phyloP scores from a whole-genome alignment of 1,140 invertebrate species.

The Thalassaphorura encarpata region DNA sequence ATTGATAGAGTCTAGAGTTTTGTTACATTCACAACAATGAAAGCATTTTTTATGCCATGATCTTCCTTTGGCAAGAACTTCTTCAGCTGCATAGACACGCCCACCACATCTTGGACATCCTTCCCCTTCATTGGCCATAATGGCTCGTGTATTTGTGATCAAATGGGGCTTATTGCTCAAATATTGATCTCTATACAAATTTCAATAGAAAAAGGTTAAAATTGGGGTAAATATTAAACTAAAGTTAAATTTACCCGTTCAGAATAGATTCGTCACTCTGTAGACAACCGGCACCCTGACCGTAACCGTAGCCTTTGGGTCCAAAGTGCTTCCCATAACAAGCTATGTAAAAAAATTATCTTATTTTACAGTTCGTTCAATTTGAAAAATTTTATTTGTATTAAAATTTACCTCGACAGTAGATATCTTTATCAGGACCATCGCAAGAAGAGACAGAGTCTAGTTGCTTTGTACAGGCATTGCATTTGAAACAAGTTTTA shows the following conservation, averaged over 20 bases:
- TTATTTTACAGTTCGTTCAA: no score
- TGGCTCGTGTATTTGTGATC: slow-evolving; percentile 60
- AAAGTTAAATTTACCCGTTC: slow-evolving; percentile 48
- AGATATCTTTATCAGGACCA: slow-evolving; percentile 82
- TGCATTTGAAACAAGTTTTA: slow-evolving; percentile 81
- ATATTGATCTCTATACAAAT: slow-evolving; percentile 25
- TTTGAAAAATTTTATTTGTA: no score
- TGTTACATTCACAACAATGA: slow-evolving; percentile 88
- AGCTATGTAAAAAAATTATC: slow-evolving; percentile 46
- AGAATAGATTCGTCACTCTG: slow-evolving; percentile 66
- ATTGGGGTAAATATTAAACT: not conserved
- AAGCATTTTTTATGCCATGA: slow-evolving; percentile 30
- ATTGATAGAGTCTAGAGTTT: slow-evolving; percentile 83
- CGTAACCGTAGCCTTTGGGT: slow-evolving; percentile 87
- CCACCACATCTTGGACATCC: slow-evolving; percentile 83
- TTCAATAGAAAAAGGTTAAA: not conserved
- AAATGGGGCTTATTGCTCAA: slow-evolving; percentile 31
- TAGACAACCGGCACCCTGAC: slow-evolving; percentile 78
- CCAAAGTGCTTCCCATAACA: slow-evolving; percentile 91
- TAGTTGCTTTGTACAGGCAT: slow-evolving; percentile 76
- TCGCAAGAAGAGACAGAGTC: slow-evolving; percentile 90
- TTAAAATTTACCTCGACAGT: slow-evolving; percentile 75
- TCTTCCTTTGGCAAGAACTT: slow-evolving; percentile 67
- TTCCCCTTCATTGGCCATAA: slow-evolving; percentile 68
- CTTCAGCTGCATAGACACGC: slow-evolving; percentile 79